Evolutionary conservation across 2,113 vertebrate genomes (phyloP), one percentile per base, ranked within the genome.

Genomic region (Jacana jacana): DNA sequence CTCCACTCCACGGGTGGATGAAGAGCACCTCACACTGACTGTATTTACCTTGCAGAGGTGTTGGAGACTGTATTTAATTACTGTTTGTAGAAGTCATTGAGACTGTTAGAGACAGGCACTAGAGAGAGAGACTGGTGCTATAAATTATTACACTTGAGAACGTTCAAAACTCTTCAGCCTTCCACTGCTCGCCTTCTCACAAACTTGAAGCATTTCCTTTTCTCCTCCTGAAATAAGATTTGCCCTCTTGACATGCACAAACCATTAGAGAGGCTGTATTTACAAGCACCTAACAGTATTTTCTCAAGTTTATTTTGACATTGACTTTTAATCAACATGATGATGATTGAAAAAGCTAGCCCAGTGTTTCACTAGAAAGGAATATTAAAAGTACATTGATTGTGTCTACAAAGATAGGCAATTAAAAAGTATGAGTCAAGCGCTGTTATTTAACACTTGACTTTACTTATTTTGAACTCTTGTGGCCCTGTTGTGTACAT

Each of bases 371-470:
- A 71, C 94, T 97, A 90, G 96, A 97, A 97, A 95, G 93, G 70
- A 97, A 97, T 97, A 96, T 96, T 95, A 96, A 96, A 97, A 97
- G 93, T 96, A 66, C 97, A 97, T 93, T 97, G 97, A 98, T 97
- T 98, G 86, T 97, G 95, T 97, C 96, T 96, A 94, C 87, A 96
- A 97, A 97, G 97, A 97, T 97, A 93, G 86, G 94, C 94, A 98
- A 98, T 98, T 98, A 97, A 98, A 98, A 98, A 98, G 89, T 97
- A 95, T 92, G 97, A 98, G 97, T 97, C 96, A 97, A 98, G 95
- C 66, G 92, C 91, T 96, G 90, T 93, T 98, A 97, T 98, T 98
- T 98, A 98, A 96, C 88, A 97, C 96, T 98, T 97, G 97, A 97
- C 96, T 98, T 97, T 95, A 84, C 97, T 98, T 98, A 80, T 95